A percentile compares a stretch with the other conserved stretches of the same genome.
Conservation (phyloP, 1,140 invertebrate genomes). For the Tetramorium simillimum region DNA sequence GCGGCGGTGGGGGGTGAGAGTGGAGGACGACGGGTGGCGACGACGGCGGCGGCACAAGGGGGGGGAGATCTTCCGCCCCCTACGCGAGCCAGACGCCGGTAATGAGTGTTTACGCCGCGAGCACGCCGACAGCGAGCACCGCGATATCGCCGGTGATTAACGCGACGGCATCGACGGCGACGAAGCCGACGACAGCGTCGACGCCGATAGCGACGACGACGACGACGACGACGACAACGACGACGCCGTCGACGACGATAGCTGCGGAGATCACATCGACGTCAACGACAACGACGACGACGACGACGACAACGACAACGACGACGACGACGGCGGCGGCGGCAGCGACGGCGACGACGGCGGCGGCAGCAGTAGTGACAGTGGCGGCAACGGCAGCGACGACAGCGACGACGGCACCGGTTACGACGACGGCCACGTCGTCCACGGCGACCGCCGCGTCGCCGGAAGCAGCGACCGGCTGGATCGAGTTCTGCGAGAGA, state of each 20-base stretch:
- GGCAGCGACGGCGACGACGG: background rate
- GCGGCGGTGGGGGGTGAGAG: constrained; percentile 7
- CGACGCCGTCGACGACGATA: background rate
- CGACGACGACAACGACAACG: background rate
- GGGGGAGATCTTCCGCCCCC: constrained; percentile 67
- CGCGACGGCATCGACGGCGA: constrained; percentile 14
- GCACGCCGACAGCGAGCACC: constrained; percentile 64
- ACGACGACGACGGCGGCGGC: background rate
- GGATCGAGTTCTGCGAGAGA: constrained; percentile 95
- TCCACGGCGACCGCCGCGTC: constrained; percentile 74
- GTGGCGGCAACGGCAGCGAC: constrained; percentile 54
- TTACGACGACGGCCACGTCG: constrained; percentile 64
- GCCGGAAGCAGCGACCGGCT: constrained; percentile 84
- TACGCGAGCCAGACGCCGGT: constrained; percentile 70
- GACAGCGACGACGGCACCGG: constrained; percentile 32
- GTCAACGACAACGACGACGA: background rate
- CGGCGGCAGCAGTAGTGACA: background rate
- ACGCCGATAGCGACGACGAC: constrained; percentile 24
- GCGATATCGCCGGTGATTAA: constrained; percentile 40
- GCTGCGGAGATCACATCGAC: constrained; percentile 18
- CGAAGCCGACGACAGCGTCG: background rate
- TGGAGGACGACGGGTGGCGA: constrained; percentile 27
- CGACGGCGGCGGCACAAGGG: constrained; percentile 49
- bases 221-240: constrained; percentile 38
- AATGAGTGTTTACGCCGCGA: constrained; percentile 73